Evolutionary conservation across 2,888 invertebrate species (phyloP), one percentile per base, ranked within the genome.

Genomic region (Eretmocerus hayati): DNA sequence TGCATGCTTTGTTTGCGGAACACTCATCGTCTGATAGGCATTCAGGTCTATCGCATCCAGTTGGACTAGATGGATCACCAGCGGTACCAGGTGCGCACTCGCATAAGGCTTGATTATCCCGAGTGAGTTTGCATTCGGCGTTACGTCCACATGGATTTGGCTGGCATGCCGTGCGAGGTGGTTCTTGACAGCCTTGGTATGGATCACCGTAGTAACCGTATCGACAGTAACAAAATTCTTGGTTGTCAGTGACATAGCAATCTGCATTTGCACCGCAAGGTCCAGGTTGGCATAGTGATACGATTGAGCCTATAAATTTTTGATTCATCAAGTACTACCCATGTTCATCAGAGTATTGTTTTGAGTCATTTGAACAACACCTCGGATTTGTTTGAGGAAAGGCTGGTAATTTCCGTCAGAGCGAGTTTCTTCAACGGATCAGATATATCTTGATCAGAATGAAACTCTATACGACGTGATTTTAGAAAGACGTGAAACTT

Each of bases 141-240:
- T 84, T 83, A 19, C 84, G 83, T 19, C 89, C 89, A 63, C 91
- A 91, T 13, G 88, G 87, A 66, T 83, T 88, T 31, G 88, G 87
- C 58, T 79, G 75, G 60, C 90, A 91, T 1, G 85, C 83, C 61
- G 79, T 78, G 36, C 72, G 76, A 58, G 84, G 83, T 67, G 83
- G 80, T 41, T 79, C 75, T 59, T 79, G 77, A 63, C 90, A 90
- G n/a, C 81, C 84, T 22, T 80, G 77, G 60, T 88, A 87, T 4
- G 90, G 84, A 74, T 91, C 87, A 16, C 90, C 91, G 36, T 77
- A 76, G 67, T 77, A 88, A 21, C 86, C 87, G 39, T 77, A 67
- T 65, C 80, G 81, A 61, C 91, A 92, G 69, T 83, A 89, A 68
- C 91, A 91, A 69, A 86, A 83, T 70, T 92, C 90, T 61, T 82